phyloP scores from a whole-genome alignment of 2,113 vertebrate genomes.

The Zapornia atra region DNA sequence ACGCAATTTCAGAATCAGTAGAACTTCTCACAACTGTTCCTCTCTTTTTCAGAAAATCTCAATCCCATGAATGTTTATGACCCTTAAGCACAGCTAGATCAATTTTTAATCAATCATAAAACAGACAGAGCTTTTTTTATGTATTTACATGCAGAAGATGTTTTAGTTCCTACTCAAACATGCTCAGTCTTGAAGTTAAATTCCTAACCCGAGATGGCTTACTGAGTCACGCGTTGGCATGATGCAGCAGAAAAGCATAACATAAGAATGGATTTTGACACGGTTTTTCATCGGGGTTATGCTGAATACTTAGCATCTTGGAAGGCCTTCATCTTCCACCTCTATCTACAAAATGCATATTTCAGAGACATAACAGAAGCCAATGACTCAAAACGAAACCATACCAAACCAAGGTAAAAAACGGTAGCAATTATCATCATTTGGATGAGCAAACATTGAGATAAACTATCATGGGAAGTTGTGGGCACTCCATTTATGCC shows the following conservation, averaged over 20 bases:
- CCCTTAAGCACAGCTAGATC: neutral
- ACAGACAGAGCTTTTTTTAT: neutral
- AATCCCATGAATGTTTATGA: neutral
- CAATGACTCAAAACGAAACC: neutral
- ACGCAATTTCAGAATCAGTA: constrained; percentile 10
- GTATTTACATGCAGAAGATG: neutral
- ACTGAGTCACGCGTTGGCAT: neutral
- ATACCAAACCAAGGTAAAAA: neutral
- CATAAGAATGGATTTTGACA: neutral
- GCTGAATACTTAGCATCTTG: neutral
- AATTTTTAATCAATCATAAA: constrained; percentile 5
- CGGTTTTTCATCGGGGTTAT: neutral
- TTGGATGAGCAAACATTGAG: neutral
- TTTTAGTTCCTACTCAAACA: neutral
- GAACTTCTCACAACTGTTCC: neutral
- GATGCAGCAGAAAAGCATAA: neutral
- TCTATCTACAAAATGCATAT: neutral
- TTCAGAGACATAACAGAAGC: neutral
- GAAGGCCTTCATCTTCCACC: neutral
- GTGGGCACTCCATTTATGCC: neutral
- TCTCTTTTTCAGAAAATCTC: neutral
- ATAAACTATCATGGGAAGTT: neutral
- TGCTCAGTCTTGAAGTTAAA: neutral
- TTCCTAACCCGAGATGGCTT: neutral
- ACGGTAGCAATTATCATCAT: neutral